Evolutionary conservation across 1,140 invertebrate species (phyloP), one percentile per base, ranked within the genome.

Genomic region (Vanessa atalanta): DNA sequence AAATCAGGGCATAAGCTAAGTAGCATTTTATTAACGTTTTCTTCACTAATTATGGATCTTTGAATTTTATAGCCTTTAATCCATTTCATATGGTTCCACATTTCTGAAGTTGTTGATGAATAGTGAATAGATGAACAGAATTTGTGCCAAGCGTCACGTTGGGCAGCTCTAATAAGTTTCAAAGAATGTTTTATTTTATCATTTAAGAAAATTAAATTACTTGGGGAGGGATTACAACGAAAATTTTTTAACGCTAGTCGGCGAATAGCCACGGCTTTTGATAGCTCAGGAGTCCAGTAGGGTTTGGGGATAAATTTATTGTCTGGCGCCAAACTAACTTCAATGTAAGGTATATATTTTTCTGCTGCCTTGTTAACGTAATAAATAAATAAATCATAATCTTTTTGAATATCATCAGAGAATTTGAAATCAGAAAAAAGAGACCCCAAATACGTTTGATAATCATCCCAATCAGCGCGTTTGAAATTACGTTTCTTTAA

Each of bases 361-460:
- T 66, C 66, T 43, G 65, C 70, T 7, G 65, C 70, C 50, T 60
- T 47, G 37, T 69, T 72, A 13, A 76, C 69, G 2, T 15, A 47
- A 43, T 48, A 15, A 47, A 65, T 31, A 61, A 72, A 73, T 6
- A 43, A 15, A 16, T 77, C 61, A 61, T 77, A 77, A 51, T 61
- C 47, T 3, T 37, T 15, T 61, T 66, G 67, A 37, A 57, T 61
- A n/a, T 61, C n/a, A 14, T 47, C 13, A 13, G 15, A 61, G n/a
- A 31, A 31, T 31, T 31, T 31, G 26, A 31, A 31, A 31, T 31
- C 5, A 31, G 53, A 23, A 67, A 57, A 15, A 14, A 31, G 57
- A 63, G 63, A 16, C 23, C 11, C 1, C 65, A 11, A 37, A 69
- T 57, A 65, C 20, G 26, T 13, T 53, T 48, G 12, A 13, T 76